Base-by-base conservation (phyloP, 2,888 invertebrate genomes). In the Tetragonisca angustula region DNA sequence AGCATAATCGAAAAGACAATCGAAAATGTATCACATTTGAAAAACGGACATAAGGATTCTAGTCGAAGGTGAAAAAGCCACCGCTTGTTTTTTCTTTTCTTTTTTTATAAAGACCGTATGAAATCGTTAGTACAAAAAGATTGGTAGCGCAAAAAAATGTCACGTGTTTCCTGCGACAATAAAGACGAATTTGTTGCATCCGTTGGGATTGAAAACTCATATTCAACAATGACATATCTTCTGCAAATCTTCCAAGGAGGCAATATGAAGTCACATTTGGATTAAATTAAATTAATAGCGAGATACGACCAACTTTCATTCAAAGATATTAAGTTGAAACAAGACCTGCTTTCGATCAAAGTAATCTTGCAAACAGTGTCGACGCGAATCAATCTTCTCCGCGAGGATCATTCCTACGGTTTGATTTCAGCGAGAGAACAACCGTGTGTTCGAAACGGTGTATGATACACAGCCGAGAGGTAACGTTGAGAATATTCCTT, bases 21-120 rank as follows among this genome's bases (percentile, higher is more conserved):
- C 27, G n/a, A 81, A 81, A 24, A 82, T 82, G 82, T 24, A 73
- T 64, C 69, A 17, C 65, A 24, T 17, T 82, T 74, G 69, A 74
- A 36, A 50, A 69, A 27, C 68, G 24, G 32, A 15, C 52, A n/a
- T n/a, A 49, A 50, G 64, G 70, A 77, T 80, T 15, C 61, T 80
- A 61, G 61, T 81, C 56, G 69, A 74, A 74, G 73, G 68, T 81
- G 81, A 81, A 74, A 36, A 65, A 62, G 2, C 71, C 56, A 49
- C 15, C n/a, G 19, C 17, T 24, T 9, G 43, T 65, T 19, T 32
- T 67, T 21, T 6, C 27, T 2, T 36, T 11, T 17, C 17, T 75
- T 9, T 56, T 6, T 4, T 43, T 43, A 13, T 5, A 5, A n/a
- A 24, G 56, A 56, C n/a, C 2, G 56, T 56, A 56, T 11, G 56